Evolutionary conservation across 2,888 invertebrate species (phyloP), one percentile per base, ranked within the genome.

Genomic region (Dryocosmus kuriphilus): DNA sequence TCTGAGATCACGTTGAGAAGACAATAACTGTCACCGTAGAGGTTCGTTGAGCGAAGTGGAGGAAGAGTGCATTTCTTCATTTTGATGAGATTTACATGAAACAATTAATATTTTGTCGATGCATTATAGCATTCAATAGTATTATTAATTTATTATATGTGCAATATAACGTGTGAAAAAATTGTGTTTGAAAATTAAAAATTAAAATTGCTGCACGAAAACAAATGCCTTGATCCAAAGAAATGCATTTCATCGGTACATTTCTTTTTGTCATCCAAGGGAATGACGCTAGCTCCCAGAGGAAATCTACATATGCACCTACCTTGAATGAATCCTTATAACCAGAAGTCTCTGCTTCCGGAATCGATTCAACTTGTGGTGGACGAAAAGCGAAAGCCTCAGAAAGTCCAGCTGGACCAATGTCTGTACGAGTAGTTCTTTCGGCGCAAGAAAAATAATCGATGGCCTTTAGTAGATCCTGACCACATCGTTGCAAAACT

Each of bases 401-500:
- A 24, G 76, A 61, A 62, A 62, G 74, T 46, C 30, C 5, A 19
- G 14, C 38, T 38, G 30, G 5, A 35, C 74, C 79, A 16, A 79
- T 74, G 11, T 6, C 75, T 38, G 14, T 11, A 38, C 14, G n/a
- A 16, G 77, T 27, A 4, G 74, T 30, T 41, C 80, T 88, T 22
- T 88, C 89, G 76, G 80, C 88, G 24, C 74, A 7, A 14, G 90
- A 89, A 88, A 97, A 97, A 88, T 97, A 97, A 89, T 98, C 97
- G 76, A 98, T 97, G 9, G 98, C 97, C 85, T 96, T 96, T 19
- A 98, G 93, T 71, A 98, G 92, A 89, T 99, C 98, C 84, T 98
- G 97, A 89, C 97, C 97, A 91, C 98, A 98, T 51, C 98, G 95
- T 83, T 97, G 96, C 63, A 98, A 92, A n/a, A 98, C 97, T 84